Evolutionary conservation across 23 tunicate genomes (phyloP).

Genomic region (Corella eumyota): DNA sequence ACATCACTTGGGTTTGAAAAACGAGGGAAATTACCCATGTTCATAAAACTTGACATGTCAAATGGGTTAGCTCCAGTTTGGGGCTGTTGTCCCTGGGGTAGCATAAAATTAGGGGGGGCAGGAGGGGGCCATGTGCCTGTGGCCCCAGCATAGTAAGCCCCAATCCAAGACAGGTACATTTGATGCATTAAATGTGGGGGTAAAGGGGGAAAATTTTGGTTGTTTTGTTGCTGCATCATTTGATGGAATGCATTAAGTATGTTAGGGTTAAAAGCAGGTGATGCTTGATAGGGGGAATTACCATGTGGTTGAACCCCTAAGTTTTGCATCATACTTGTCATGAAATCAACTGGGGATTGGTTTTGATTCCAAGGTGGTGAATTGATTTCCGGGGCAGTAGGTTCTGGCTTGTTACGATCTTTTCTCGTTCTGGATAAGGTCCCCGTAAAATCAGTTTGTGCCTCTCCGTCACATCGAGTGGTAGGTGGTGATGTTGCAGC

Average conservation of each 20-base stretch:
- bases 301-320: constrained; percentile 14
- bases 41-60: constrained; percentile 8
- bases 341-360: neutral
- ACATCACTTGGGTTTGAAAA: neutral
- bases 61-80: no score
- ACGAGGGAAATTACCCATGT: neutral
- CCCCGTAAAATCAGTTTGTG: constrained; percentile 61
- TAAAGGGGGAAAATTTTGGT: constrained; percentile 23
- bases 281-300: neutral
- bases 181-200: constrained; percentile 61
- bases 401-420: neutral
- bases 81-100: constrained; percentile 21
- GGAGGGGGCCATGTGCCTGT: constrained; percentile 81
- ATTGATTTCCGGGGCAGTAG: constrained; percentile 1
- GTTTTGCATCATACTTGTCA: neutral
- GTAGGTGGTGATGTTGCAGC: neutral
- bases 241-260: constrained; percentile 48
- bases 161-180: constrained; percentile 60
- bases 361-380: constrained; percentile 5
- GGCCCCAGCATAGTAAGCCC: constrained; percentile 86
- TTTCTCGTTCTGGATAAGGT: constrained; percentile 24
- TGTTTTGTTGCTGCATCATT: constrained; percentile 13
- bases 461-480: constrained; percentile 20
- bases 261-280: constrained; percentile 13
- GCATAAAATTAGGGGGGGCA: constrained; percentile 57